Evolutionary conservation across 2,797 vertebrate species (phyloP).

Genomic region (Astyanax mexicanus): DNA sequence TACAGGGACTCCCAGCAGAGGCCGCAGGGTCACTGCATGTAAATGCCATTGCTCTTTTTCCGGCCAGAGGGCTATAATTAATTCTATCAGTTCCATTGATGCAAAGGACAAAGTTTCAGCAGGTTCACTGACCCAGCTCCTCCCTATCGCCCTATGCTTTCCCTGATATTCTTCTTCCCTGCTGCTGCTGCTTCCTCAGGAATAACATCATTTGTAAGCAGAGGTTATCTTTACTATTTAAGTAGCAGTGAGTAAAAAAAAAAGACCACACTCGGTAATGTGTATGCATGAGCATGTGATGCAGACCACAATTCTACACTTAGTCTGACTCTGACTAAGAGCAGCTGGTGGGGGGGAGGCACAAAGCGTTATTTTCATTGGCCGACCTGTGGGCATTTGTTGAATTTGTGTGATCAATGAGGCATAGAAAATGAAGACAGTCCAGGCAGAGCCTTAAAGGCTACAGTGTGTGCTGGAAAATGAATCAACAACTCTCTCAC

Average conservation of each 20-base stretch:
- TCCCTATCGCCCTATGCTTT: slow-evolving; percentile 53
- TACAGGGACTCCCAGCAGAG: slow-evolving; percentile 60
- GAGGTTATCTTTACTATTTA: slow-evolving; percentile 50
- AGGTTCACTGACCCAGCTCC: slow-evolving; percentile 63
- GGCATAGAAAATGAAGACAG: slow-evolving; percentile 46
- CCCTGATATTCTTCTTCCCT: slow-evolving; percentile 44
- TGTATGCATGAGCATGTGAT: slow-evolving; percentile 44
- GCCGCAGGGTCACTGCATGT: slow-evolving; percentile 65
- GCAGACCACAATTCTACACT: slow-evolving; percentile 46
- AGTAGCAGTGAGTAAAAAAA: background rate
- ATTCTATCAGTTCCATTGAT: slow-evolving; percentile 75
- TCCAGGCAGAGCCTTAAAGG: slow-evolving; percentile 52
- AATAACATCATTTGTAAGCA: slow-evolving; percentile 37
- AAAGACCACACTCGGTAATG: slow-evolving; percentile 29
- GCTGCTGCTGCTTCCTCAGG: slow-evolving; percentile 44
- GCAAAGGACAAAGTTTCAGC: slow-evolving; percentile 69
- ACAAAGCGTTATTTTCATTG: slow-evolving; percentile 44
- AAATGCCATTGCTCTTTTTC: slow-evolving; percentile 71
- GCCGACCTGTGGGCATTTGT: slow-evolving; percentile 32
- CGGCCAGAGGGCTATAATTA: slow-evolving; percentile 71
- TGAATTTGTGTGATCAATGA: slow-evolving; percentile 56
- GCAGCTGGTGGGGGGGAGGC: slow-evolving; percentile 18
- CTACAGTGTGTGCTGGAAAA: slow-evolving; percentile 36
- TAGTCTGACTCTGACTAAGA: slow-evolving; percentile 33
- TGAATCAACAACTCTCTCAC: slow-evolving; percentile 56